Evolutionary conservation across 2,888 invertebrate genomes (phyloP).

Genomic region (Cheilosia impressa): DNA sequence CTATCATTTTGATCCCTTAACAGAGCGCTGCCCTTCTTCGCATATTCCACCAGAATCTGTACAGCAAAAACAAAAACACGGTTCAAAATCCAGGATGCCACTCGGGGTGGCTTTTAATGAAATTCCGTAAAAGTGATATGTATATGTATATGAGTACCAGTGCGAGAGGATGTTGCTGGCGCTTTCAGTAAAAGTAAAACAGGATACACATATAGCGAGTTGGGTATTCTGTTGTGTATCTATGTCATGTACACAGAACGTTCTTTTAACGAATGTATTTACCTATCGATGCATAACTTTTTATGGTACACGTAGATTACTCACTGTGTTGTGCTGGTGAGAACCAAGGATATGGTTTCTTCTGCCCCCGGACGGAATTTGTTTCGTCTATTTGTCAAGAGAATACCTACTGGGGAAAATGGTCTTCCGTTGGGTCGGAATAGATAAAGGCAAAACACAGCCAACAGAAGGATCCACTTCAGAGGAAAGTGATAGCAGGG

Average conservation of each 20-base stretch:
- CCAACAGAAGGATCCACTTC: not conserved
- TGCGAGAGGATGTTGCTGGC: not conserved
- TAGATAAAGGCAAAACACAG: no score
- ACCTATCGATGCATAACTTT: conserved; percentile 43
- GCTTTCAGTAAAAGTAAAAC: conserved; percentile 16
- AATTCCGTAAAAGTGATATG: conserved; percentile 36
- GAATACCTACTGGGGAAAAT: not conserved
- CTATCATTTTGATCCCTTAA: conserved; percentile 33
- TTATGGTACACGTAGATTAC: conserved; percentile 25
- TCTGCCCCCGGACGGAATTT: not conserved
- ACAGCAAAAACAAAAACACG: not conserved
- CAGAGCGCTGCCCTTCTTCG: not conserved
- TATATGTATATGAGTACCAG: not conserved
- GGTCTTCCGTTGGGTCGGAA: no score
- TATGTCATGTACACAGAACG: conserved; percentile 16
- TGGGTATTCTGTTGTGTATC: conserved; percentile 1
- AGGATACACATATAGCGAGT: conserved; percentile 11
- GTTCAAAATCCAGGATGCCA: conserved; percentile 16
- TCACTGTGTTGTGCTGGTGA: not conserved
- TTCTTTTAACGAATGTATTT: conserved; percentile 29
- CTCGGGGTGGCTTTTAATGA: conserved; percentile 44
- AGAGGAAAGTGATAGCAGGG: conserved; percentile 7
- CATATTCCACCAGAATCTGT: not conserved
- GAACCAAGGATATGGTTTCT: not conserved
- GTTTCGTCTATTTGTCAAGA: not conserved